phyloP scores from a whole-genome alignment of 2,113 vertebrate genomes.

The Larimichthys crocea region DNA sequence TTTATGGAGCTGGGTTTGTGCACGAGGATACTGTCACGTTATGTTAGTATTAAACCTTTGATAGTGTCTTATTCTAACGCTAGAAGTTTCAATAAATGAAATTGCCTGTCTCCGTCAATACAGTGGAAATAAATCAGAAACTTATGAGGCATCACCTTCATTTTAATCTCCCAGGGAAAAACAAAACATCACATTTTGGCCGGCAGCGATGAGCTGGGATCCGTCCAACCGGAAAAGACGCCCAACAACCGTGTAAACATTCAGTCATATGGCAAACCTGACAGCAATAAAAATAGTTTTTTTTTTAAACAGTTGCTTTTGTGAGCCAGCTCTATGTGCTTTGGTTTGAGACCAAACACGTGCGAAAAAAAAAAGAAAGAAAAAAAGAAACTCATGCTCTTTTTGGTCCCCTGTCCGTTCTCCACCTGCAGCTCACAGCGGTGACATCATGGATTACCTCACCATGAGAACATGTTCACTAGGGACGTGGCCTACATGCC shows the following conservation, averaged over 20 bases:
- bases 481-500: conserved; percentile 78
- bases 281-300: conserved; percentile 46
- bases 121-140: conserved; percentile 54
- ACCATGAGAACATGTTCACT: conserved; percentile 72
- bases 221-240: conserved; percentile 57
- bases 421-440: conserved; percentile 77
- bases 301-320: conserved; percentile 26
- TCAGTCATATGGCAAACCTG: conserved; percentile 42
- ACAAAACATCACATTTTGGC: conserved; percentile 59
- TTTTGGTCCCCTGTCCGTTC: conserved; percentile 57
- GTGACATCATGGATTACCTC: conserved; percentile 81
- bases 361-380: conserved; percentile 39
- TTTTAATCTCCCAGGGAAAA: conserved; percentile 58
- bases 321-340: conserved; percentile 29
- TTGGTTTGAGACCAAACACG: conserved; percentile 60
- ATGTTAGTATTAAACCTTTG: background rate
- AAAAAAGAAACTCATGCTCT: conserved; percentile 20
- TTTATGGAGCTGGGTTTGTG: no score
- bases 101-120: conserved; percentile 31
- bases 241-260: conserved; percentile 60
- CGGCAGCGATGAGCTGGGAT: conserved; percentile 30
- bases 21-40: no score
- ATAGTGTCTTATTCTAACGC: background rate
- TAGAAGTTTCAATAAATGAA: conserved; percentile 10
- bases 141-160: conserved; percentile 63